Conservation (phyloP, 2,113 vertebrate species). For the Colius striatus region DNA sequence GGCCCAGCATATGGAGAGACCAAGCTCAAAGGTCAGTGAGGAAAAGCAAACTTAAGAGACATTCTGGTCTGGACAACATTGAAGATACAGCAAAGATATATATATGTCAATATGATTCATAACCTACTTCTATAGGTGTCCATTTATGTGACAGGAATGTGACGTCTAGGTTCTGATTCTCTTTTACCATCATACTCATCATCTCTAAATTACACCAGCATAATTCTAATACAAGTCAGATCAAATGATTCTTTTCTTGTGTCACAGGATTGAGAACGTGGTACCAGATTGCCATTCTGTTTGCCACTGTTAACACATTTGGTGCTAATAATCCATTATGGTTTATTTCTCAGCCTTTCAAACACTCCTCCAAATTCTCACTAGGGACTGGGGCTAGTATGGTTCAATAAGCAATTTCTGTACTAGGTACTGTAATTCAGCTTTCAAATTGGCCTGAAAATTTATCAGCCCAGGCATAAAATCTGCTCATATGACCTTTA, state of each 20-base stretch:
- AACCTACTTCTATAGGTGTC: background rate
- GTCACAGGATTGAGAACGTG: background rate
- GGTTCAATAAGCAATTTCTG: background rate
- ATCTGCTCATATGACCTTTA: background rate
- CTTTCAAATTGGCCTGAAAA: constrained; percentile 31
- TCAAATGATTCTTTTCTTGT: background rate
- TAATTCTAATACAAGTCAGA: background rate
- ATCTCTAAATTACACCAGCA: background rate
- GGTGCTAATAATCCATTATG: background rate
- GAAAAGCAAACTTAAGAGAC: background rate
- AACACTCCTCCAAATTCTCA: background rate
- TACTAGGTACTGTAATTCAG: background rate
- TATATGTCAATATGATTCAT: background rate
- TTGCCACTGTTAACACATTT: background rate
- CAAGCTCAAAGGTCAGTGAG: background rate
- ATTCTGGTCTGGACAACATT: background rate
- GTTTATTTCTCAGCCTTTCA: constrained; percentile 2
- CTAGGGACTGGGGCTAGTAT: background rate
- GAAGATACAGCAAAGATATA: background rate
- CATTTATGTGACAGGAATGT: rapidly evolving
- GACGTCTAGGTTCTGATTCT: background rate
- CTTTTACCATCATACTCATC: background rate
- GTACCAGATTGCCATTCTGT: background rate
- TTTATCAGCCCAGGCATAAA: constrained; percentile 19
- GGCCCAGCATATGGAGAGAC: background rate